Conservation (phyloP, 2,888 invertebrate species). For the Brachylomia viminalis region DNA sequence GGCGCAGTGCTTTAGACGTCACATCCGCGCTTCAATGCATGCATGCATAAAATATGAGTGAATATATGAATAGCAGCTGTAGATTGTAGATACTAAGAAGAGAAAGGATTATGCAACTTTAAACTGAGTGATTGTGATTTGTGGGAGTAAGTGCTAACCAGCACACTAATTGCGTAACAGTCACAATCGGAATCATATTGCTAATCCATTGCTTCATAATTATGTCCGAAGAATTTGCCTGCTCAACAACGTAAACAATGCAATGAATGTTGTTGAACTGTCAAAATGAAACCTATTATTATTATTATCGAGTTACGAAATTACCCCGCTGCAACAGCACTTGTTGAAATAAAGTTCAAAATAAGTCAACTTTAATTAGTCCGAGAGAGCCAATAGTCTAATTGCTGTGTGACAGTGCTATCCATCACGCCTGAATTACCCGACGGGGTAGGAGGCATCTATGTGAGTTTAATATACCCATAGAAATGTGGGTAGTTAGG, state of each 20-base stretch:
- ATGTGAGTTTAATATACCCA: neutral
- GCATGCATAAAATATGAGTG: constrained; percentile 49
- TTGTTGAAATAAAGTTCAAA: constrained; percentile 1
- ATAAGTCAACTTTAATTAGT: neutral
- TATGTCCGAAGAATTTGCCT: too few species aligned
- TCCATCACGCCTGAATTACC: neutral
- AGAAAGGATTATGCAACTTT: constrained; percentile 24
- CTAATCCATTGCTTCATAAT: too few species aligned
- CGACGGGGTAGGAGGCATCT: neutral
- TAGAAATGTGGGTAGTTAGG: neutral
- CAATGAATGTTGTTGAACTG: too few species aligned
- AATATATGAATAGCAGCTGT: constrained; percentile 43
- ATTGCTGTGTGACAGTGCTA: too few species aligned
- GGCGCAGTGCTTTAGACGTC: constrained; percentile 23
- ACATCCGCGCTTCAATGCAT: constrained; percentile 33
- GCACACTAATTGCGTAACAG: too few species aligned
- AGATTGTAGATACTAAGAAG: constrained; percentile 18
- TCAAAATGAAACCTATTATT: too few species aligned
- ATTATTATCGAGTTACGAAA: too few species aligned
- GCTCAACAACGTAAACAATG: too few species aligned
- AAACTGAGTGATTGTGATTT: constrained; percentile 5
- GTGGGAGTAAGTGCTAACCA: too few species aligned
- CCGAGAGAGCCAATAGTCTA: neutral
- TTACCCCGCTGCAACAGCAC: too few species aligned
- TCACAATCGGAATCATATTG: too few species aligned